Evolutionary conservation across 1,140 invertebrate species (phyloP), one percentile per base, ranked within the genome.

Genomic region (Thereuonema tuberculata): DNA sequence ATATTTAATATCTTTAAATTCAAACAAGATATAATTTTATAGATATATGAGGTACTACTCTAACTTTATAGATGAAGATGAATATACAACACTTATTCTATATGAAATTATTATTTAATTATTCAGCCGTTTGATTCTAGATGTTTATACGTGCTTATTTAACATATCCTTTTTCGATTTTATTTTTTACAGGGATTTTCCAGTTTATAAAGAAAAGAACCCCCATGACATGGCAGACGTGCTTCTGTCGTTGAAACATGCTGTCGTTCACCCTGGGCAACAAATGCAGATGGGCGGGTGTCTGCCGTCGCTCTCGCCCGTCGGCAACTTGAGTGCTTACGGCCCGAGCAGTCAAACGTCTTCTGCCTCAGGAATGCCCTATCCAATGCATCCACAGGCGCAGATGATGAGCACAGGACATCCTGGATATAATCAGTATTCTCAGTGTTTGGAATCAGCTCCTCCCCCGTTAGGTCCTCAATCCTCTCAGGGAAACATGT

Each of bases 181-280:
- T n/a, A n/a, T n/a, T n/a, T 21, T 46, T 68, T 70, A 29, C 64
- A 73, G 71, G 54, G 72, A 74, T 24, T 70, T 68, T 58, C 61
- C 68, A 17, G 61, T 70, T 1, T 69, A 67, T 58, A 71, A 72
- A 62, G 25, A 28, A 71, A 73, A 47, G 73, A 74, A 56, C 61
- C 66, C 67, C 20, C 79, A 82, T 70, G 81, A 85, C 62, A 83
- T 89, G 58, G 87, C 88, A 1, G 88, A 92, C 68, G 87, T 90
- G 23, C 77, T 92, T 25, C 74, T 91, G 60, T 89, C 87, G 0
- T 72, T 92, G 60, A 92, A 92, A 72, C 87, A 91, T 69, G 86
- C 88, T 0, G 86, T 91, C 14, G 85, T 90, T 14, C 86, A 89
- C 74, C 85, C 85, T 9, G 82, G 81, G 62, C 79, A 75, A 69